A percentile compares a stretch with the other conserved stretches of the same genome.
phyloP scores from a whole-genome alignment of 1,140 invertebrate genomes.

The Cydia strobilella region DNA sequence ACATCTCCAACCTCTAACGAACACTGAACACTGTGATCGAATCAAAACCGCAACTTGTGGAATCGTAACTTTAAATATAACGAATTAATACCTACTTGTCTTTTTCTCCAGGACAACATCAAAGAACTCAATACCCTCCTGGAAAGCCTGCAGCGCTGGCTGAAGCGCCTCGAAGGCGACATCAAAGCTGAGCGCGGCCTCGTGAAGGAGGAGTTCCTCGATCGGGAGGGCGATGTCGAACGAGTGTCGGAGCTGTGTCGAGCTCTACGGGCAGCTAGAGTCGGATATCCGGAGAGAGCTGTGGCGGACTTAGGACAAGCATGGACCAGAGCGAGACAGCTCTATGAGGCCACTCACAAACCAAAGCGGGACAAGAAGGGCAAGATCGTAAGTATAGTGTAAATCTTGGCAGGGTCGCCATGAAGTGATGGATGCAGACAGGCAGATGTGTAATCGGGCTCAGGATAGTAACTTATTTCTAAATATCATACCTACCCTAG shows the following conservation, averaged over 20 bases:
- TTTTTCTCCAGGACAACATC: slow-evolving; percentile 62
- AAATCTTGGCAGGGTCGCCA: too few species aligned
- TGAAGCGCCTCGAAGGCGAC: slow-evolving; percentile 37
- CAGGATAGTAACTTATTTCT: too few species aligned
- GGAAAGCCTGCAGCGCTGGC: slow-evolving; percentile 48
- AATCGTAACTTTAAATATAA: too few species aligned
- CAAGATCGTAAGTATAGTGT: slow-evolving; percentile 49
- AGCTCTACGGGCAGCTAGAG: slow-evolving; percentile 69
- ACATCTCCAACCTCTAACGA: too few species aligned
- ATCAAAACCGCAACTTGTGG: too few species aligned
- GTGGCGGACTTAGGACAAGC: slow-evolving; percentile 49
- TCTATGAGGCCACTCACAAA: slow-evolving; percentile 48
- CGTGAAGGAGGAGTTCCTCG: slow-evolving; percentile 32
- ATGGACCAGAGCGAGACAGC: slow-evolving; percentile 43
- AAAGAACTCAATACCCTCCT: slow-evolving; percentile 77
- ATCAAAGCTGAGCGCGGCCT: slow-evolving; percentile 37
- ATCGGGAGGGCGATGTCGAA: slow-evolving; percentile 67
- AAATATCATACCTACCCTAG: too few species aligned
- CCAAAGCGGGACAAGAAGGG: slow-evolving; percentile 51
- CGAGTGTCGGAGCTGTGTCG: slow-evolving; percentile 76
- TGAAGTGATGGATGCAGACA: too few species aligned
- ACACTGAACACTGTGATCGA: too few species aligned
- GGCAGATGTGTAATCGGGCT: too few species aligned
- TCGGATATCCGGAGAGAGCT: slow-evolving; percentile 59
- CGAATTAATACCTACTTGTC: neutral